Percentiles rank a stretch among this genome's conserved stretches.
phyloP scores from a whole-genome alignment of 2,888 invertebrate species.

The Oxystoma pomonae region DNA sequence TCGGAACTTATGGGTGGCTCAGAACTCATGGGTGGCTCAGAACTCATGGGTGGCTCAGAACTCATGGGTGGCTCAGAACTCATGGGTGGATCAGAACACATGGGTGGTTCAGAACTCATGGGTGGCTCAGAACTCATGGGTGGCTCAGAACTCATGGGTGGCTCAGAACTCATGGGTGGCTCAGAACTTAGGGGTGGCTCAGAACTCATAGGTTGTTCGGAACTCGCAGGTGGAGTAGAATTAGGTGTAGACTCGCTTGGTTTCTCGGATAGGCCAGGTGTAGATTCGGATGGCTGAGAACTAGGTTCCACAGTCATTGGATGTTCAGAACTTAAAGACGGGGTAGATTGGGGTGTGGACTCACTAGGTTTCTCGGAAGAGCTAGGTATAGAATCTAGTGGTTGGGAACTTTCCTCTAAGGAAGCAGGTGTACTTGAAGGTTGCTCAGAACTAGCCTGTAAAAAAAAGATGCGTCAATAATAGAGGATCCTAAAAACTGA shows the following conservation, averaged over 20 bases:
- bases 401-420: neutral
- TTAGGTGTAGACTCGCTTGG: constrained; percentile 7
- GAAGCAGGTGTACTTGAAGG: neutral
- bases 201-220: neutral
- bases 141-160: neutral
- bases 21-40: constrained; percentile 3
- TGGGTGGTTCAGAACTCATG: neutral
- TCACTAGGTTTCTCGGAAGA: neutral
- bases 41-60: constrained; percentile 10
- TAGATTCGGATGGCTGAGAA: constrained; percentile 1
- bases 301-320: constrained; percentile 7
- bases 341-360: neutral
- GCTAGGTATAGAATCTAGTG: neutral
- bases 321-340: constrained; percentile 6
- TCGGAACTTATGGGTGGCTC: constrained; percentile 7
- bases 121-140: constrained; percentile 1
- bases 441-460: neutral
- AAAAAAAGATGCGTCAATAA: too few species aligned
- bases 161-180: neutral
- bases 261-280: constrained; percentile 7
- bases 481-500: too few species aligned
- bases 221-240: neutral
- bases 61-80: neutral
- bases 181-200: neutral
- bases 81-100: constrained; percentile 7